Conservation (phyloP, 2,888 invertebrate genomes). For the Syritta pipiens region DNA sequence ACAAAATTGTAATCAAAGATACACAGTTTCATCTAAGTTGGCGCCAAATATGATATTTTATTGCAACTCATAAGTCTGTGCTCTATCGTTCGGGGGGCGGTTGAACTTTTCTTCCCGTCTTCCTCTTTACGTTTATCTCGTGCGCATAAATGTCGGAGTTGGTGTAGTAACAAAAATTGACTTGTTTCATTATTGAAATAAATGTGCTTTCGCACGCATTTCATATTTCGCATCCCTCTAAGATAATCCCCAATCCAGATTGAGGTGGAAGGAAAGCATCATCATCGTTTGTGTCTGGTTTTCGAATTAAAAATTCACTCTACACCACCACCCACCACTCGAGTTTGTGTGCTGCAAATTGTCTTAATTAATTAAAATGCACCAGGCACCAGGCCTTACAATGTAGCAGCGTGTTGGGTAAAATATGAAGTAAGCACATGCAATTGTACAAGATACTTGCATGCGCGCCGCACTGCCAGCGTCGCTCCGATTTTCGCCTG, state of each 20-base stretch:
- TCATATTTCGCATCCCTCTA: slow-evolving; percentile 18
- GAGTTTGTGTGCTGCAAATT: slow-evolving; percentile 35
- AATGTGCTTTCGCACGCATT: slow-evolving; percentile 39
- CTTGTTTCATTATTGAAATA: slow-evolving; percentile 61
- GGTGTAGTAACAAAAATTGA: slow-evolving; percentile 51
- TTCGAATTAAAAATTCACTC: slow-evolving; percentile 62
- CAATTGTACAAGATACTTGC: slow-evolving; percentile 57
- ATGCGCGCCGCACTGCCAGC: slow-evolving; percentile 32
- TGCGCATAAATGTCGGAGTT: slow-evolving; percentile 18
- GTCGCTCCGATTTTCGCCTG: slow-evolving; percentile 42
- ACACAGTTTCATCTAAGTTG: slow-evolving; percentile 73
- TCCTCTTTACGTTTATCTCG: slow-evolving; percentile 24
- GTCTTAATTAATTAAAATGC: slow-evolving; percentile 65
- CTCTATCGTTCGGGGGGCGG: slow-evolving; percentile 21
- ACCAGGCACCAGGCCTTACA: slow-evolving; percentile 43
- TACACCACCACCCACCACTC: background rate
- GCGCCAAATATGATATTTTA: slow-evolving; percentile 77
- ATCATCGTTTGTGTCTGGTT: slow-evolving; percentile 53
- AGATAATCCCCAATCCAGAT: slow-evolving; percentile 38
- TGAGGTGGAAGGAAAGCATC: slow-evolving; percentile 29
- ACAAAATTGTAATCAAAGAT: slow-evolving; percentile 65
- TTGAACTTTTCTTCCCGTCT: too few relatives aligned
- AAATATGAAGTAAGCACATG: slow-evolving; percentile 64
- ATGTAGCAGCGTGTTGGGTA: slow-evolving; percentile 37
- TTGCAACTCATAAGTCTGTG: slow-evolving; percentile 68